Percentiles rank a stretch among this genome's conserved stretches.
Conservation (phyloP, 2,797 vertebrate genomes). For the Lagodon rhomboides region DNA sequence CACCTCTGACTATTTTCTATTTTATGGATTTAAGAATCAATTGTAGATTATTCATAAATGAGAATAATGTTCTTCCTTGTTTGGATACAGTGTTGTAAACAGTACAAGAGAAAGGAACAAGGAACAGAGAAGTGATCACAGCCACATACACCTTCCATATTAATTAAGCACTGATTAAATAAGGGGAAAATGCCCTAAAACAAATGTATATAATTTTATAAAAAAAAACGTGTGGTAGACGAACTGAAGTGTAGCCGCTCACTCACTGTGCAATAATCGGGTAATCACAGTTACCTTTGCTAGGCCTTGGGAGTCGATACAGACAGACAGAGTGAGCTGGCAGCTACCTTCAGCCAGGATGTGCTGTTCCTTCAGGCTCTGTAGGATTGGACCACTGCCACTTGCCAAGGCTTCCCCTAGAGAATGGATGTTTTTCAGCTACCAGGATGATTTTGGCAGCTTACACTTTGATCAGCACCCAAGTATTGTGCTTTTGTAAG, state of each 20-base stretch:
- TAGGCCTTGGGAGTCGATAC: slow-evolving; percentile 53
- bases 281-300: slow-evolving; percentile 58
- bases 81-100: neutral
- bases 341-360: slow-evolving; percentile 66
- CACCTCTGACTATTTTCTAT: neutral
- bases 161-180: neutral
- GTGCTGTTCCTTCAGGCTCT: slow-evolving; percentile 71
- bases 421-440: slow-evolving; percentile 69
- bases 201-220: neutral
- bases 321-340: slow-evolving; percentile 63
- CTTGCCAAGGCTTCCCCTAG: slow-evolving; percentile 68
- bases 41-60: neutral
- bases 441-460: slow-evolving; percentile 69
- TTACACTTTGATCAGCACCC: slow-evolving; percentile 62
- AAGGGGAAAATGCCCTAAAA: neutral
- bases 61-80: neutral
- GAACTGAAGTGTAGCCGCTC: neutral
- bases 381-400: slow-evolving; percentile 70
- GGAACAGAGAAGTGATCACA: neutral
- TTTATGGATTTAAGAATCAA: neutral
- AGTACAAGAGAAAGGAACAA: neutral
- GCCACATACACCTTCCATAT: neutral
- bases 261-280: slow-evolving; percentile 26
- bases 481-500: slow-evolving; percentile 63
- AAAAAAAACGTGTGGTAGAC: neutral